Percentiles rank a stretch among this genome's conserved stretches.
Evolutionary conservation across 2,797 vertebrate genomes (phyloP).

Genomic region (Oophaga sylvatica): DNA sequence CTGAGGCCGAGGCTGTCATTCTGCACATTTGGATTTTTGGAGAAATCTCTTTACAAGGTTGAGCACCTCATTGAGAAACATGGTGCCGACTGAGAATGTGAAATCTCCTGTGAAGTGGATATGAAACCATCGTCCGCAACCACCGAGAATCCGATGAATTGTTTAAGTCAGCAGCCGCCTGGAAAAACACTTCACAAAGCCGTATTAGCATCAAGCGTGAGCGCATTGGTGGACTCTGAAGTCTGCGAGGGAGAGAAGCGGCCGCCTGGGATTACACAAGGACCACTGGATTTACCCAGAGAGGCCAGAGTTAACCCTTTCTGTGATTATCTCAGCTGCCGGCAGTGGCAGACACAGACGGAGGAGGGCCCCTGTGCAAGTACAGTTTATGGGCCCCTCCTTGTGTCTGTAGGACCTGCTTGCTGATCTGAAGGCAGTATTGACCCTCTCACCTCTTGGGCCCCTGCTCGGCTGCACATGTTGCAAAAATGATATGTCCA

Average conservation of each 20-base stretch:
- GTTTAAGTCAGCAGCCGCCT: conserved; percentile 47
- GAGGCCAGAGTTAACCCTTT: not conserved
- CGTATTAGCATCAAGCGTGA: conserved; percentile 41
- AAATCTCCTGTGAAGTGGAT: conserved; percentile 25
- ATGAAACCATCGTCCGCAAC: not conserved
- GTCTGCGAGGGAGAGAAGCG: not conserved
- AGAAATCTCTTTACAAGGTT: conserved; percentile 48
- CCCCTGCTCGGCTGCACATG: too few relatives aligned
- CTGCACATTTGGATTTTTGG: not conserved
- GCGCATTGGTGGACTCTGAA: conserved; percentile 7
- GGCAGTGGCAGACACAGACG: not conserved
- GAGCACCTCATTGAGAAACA: conserved; percentile 48
- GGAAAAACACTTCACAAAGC: conserved; percentile 49
- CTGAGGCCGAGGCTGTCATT: not conserved
- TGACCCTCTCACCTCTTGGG: too few relatives aligned
- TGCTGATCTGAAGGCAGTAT: too few relatives aligned
- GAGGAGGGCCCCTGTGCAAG: too few relatives aligned
- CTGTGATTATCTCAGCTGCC: not conserved
- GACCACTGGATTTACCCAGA: not conserved
- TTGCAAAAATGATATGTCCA: too few relatives aligned
- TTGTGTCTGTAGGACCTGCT: too few relatives aligned
- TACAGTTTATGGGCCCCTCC: too few relatives aligned
- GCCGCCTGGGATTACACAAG: not conserved
- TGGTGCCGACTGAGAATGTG: not conserved
- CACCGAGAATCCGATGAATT: conserved; percentile 17